Percentiles rank a stretch among this genome's conserved stretches.
phyloP scores from a whole-genome alignment of 1,140 invertebrate genomes.

The Nebria ingens region DNA sequence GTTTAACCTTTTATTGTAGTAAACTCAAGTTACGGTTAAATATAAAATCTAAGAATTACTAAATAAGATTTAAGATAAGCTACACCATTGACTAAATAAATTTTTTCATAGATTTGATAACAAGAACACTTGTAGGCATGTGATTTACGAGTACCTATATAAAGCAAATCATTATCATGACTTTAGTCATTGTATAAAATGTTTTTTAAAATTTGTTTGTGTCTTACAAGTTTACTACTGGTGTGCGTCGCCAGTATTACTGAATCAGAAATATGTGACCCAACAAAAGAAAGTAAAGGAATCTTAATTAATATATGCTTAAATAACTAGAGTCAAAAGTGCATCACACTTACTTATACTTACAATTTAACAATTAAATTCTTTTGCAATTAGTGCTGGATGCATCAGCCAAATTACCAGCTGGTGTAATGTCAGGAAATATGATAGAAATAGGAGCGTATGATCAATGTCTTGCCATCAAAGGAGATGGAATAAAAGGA shows the following conservation, averaged over 20 bases:
- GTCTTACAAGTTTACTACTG: background rate
- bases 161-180: background rate
- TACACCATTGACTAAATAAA: no score
- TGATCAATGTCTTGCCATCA: constrained; percentile 19
- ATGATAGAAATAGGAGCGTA: constrained; percentile 16
- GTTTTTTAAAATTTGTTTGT: background rate
- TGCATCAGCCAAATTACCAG: background rate
- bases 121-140: no score
- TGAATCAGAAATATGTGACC: background rate
- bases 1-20: background rate
- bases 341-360: background rate
- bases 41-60: no score
- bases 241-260: background rate
- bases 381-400: background rate
- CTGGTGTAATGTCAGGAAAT: constrained; percentile 14
- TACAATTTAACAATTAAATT: background rate
- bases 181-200: no score
- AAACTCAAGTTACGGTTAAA: no score
- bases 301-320: background rate
- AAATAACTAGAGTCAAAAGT: no score
- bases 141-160: background rate
- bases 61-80: no score
- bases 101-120: no score
- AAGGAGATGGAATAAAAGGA: constrained; percentile 15
- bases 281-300: background rate